Conservation (phyloP, 2,888 invertebrate species). For the Lycaena phlaeas region DNA sequence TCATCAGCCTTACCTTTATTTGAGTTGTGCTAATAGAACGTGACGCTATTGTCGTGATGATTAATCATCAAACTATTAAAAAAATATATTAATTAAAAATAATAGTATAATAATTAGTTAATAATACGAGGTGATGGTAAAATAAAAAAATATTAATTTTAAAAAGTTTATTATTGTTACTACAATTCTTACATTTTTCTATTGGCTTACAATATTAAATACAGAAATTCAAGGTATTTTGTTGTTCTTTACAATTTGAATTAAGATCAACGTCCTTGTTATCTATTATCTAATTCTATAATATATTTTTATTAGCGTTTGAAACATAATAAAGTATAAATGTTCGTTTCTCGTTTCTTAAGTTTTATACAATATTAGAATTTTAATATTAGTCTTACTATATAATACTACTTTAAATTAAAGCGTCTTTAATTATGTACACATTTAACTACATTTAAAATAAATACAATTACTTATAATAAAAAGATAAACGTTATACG, state of each 20-base stretch:
- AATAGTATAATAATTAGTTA: too few relatives aligned
- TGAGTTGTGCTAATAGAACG: too few relatives aligned
- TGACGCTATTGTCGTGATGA: too few relatives aligned
- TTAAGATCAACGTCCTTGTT: conserved; percentile 5
- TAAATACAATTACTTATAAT: conserved; percentile 9
- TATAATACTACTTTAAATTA: conserved; percentile 9
- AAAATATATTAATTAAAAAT: too few relatives aligned
- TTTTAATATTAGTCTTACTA: background rate
- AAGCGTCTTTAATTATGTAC: conserved; percentile 10
- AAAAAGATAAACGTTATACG: conserved; percentile 15
- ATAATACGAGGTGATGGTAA: background rate
- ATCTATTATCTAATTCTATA: conserved; percentile 8
- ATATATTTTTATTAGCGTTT: conserved; percentile 11
- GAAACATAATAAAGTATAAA: conserved; percentile 31
- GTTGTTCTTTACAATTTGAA: conserved; percentile 24
- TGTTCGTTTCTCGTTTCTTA: conserved; percentile 27
- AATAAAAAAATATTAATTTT: conserved; percentile 26
- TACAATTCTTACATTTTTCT: conserved; percentile 33
- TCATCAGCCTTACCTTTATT: too few relatives aligned
- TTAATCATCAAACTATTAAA: too few relatives aligned
- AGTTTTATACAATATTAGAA: conserved; percentile 9
- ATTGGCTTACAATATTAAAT: conserved; percentile 6
- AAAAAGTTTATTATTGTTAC: conserved; percentile 56
- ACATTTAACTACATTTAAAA: conserved; percentile 9
- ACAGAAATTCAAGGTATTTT: conserved; percentile 20